Percentiles rank a stretch among this genome's conserved stretches.
Conservation (phyloP, 2,113 vertebrate species). For the Cololabis saira region DNA sequence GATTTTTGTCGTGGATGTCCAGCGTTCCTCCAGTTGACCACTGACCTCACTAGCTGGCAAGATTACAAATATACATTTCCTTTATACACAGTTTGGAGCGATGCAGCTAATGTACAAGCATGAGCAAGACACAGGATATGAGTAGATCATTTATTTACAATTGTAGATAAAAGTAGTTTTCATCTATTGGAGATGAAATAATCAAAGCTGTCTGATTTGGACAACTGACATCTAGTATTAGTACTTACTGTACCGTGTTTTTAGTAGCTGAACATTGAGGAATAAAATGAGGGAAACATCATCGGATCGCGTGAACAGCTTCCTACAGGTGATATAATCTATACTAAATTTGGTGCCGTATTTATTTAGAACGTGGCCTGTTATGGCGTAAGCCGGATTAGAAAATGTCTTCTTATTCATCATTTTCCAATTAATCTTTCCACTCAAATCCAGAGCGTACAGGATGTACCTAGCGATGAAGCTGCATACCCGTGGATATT, state of each 20-base stretch:
- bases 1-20: no score
- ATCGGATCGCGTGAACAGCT: slow-evolving; percentile 14
- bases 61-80: slow-evolving; percentile 13
- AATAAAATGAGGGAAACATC: background rate
- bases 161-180: background rate
- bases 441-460: background rate
- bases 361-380: slow-evolving; percentile 18
- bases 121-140: background rate
- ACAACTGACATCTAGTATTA: background rate
- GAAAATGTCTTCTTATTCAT: slow-evolving; percentile 10
- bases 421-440: slow-evolving; percentile 23
- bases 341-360: slow-evolving; percentile 23
- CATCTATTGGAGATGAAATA: background rate
- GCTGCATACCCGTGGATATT: background rate
- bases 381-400: slow-evolving; percentile 28
- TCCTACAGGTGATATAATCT: slow-evolving; percentile 30
- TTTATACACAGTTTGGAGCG: background rate
- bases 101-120: slow-evolving; percentile 7
- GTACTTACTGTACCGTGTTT: background rate
- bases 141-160: background rate
- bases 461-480: background rate
- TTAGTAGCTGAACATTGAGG: slow-evolving; percentile 6
- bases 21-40: slow-evolving; percentile 13
- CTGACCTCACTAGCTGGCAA: background rate
- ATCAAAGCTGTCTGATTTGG: background rate